Percentiles rank a stretch among this genome's conserved stretches.
Evolutionary conservation across 2,113 vertebrate genomes (phyloP).

Genomic region (Scophthalmus maximus): DNA sequence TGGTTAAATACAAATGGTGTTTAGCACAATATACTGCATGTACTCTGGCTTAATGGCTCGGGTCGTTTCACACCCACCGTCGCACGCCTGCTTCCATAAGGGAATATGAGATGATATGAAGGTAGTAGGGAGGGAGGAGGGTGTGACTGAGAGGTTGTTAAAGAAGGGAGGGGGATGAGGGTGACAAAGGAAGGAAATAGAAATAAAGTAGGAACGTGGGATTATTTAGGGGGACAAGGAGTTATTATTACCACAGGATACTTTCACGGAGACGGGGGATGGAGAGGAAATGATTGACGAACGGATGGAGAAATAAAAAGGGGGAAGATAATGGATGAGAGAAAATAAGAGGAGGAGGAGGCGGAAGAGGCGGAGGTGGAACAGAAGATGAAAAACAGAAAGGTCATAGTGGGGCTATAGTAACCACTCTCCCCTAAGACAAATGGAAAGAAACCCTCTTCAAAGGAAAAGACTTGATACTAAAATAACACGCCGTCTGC

Average conservation of each 20-base stretch:
- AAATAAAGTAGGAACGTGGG: not conserved
- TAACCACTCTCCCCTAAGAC: slow-evolving; percentile 35
- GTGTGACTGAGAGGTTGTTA: slow-evolving; percentile 15
- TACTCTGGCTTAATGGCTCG: slow-evolving; percentile 24
- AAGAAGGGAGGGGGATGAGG: slow-evolving; percentile 10
- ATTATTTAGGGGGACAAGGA: slow-evolving; percentile 5
- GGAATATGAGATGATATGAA: not conserved
- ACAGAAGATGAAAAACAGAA: slow-evolving; percentile 43
- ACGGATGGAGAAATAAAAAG: not conserved
- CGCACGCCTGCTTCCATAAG: slow-evolving; percentile 1
- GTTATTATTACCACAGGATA: slow-evolving; percentile 4
- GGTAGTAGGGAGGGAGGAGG: not conserved
- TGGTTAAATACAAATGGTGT: not conserved
- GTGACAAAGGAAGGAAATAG: not conserved
- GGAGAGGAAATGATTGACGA: not conserved
- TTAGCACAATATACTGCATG: not conserved
- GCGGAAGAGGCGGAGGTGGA: too few species aligned
- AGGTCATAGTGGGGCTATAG: slow-evolving; percentile 37
- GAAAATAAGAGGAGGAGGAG: slow-evolving; percentile 6
- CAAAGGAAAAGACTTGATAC: slow-evolving; percentile 42
- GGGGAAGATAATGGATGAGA: slow-evolving; percentile 5
- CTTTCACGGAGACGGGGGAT: not conserved
- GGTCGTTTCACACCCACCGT: slow-evolving; percentile 47
- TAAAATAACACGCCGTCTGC: slow-evolving; percentile 35
- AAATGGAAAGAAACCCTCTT: slow-evolving; percentile 52